A percentile compares a stretch with the other conserved stretches of the same genome.
Conservation (phyloP, 2,797 vertebrate genomes). For the Pipistrellus nathusii region DNA sequence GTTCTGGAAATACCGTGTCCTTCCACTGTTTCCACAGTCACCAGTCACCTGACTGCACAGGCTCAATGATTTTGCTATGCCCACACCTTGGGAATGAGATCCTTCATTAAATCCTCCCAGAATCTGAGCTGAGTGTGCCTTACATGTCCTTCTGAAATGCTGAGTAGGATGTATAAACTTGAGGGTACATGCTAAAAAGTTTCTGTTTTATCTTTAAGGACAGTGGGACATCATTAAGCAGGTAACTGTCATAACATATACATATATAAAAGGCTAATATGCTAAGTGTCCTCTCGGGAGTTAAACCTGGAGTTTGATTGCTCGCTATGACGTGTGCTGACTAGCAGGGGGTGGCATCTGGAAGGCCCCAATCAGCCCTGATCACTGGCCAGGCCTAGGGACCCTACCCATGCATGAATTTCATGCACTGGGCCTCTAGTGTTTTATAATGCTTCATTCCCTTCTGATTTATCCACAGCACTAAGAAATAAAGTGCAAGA, state of each 20-base stretch:
- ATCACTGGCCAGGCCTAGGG: no score
- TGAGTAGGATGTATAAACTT: not conserved
- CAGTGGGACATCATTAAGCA: not conserved
- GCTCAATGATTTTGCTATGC: not conserved
- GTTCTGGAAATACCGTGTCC: not conserved
- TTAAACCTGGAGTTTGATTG: no score
- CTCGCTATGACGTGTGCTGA: no score
- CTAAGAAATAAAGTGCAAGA: not conserved
- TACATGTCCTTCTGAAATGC: not conserved
- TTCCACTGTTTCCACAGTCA: not conserved
- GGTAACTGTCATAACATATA: not conserved
- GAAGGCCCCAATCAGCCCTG: no score
- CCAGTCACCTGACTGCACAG: not conserved
- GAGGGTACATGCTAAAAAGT: not conserved
- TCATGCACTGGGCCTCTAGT: no score
- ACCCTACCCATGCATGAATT: no score
- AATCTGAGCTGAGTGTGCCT: not conserved
- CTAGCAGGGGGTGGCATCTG: no score
- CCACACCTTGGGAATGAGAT: not conserved
- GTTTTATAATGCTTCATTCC: not conserved
- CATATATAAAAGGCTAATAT: no score
- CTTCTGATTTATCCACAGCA: not conserved
- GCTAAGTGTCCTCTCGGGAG: no score
- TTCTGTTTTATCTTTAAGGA: not conserved
- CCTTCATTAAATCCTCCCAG: not conserved